Conservation (phyloP, 2,113 vertebrate species). For the Oophaga pumilio region DNA sequence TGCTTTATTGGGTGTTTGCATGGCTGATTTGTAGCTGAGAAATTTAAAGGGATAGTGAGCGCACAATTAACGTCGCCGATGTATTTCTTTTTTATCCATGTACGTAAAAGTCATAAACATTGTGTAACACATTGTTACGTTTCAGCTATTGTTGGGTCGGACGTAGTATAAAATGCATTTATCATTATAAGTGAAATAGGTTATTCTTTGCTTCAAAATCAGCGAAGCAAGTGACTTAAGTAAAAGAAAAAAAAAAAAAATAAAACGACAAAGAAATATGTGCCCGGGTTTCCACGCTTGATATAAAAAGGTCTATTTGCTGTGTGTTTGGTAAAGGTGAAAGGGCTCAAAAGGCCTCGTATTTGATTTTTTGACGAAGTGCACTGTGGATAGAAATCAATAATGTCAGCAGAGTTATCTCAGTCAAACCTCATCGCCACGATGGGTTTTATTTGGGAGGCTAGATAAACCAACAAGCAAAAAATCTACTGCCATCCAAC, state of each 20-base stretch:
- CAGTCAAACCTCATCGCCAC: constrained; percentile 74
- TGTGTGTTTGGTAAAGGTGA: constrained; percentile 96
- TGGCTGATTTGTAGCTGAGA: constrained; percentile 57
- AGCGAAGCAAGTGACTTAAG: constrained; percentile 65
- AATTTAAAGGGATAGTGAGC: constrained; percentile 5
- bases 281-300: constrained; percentile 66
- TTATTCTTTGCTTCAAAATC: background rate
- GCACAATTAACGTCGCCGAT: background rate
- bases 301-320: constrained; percentile 84
- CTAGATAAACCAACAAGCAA: constrained; percentile 94
- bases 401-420: constrained; percentile 84
- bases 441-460: constrained; percentile 77
- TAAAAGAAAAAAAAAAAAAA: constrained; percentile 47
- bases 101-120: background rate
- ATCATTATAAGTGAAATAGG: background rate
- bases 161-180: background rate
- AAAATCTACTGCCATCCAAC: constrained; percentile 91
- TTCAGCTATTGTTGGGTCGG: background rate
- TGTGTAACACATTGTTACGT: background rate
- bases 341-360: constrained; percentile 92
- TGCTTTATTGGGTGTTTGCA: constrained; percentile 74
- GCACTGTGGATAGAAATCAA: constrained; percentile 95
- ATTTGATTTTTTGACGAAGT: constrained; percentile 99
- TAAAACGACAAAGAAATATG: constrained; percentile 8
- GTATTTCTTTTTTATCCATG: background rate